Base-by-base conservation (phyloP, 2,113 vertebrate genomes). In the Oxygymnocypris stewartii region DNA sequence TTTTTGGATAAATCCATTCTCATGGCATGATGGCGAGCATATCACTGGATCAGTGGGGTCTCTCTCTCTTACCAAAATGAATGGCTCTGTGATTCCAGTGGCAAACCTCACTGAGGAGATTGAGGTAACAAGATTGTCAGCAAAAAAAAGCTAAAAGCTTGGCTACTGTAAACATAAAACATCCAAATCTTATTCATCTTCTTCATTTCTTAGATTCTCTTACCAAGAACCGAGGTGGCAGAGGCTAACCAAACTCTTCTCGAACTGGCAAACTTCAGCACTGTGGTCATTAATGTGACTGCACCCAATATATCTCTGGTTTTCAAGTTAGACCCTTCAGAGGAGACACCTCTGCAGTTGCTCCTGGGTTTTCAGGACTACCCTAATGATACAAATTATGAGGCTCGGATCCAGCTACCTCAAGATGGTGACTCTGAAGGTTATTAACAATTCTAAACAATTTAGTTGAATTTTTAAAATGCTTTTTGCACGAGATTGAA, bases 1-100 rank as follows among this genome's bases (percentile, higher is more conserved):
- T 92, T 97, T 97, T 91, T 93, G 93, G 3, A 87, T 92, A 87
- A 98, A 96, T 88, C 98, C 97, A 2, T 98, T 96, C 89, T 92
- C 92, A 16, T 94, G 94, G 92, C 89, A 75, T 67, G 90, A 94
- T 10, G 94, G 80, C 2, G 93, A 94, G 71, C 86, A 92, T 35
- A 93, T 98, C 92, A 96, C 93, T 3, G 96, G 97, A 91, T 92
- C 93, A 31, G 94, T 98, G 8, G 97, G 94, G 82, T 95, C 96
- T 2, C 92, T 99, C 37, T 94, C 94, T 82, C 94, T 99, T 82
- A 96, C 95, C 87, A 94, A 87, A 87, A 25, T 92, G 10, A 91
- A 96, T 79, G 97, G 97, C 37, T 91, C 88, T 4, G 79, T 92
- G 65, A 96, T 98, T 86, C 91, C 95, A 59, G 93, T 99, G 28